These are phyloP conservation scores for Pocota personata DNA, from an alignment of 2,888 invertebrate species.

Conservation along the genomic window DNA sequence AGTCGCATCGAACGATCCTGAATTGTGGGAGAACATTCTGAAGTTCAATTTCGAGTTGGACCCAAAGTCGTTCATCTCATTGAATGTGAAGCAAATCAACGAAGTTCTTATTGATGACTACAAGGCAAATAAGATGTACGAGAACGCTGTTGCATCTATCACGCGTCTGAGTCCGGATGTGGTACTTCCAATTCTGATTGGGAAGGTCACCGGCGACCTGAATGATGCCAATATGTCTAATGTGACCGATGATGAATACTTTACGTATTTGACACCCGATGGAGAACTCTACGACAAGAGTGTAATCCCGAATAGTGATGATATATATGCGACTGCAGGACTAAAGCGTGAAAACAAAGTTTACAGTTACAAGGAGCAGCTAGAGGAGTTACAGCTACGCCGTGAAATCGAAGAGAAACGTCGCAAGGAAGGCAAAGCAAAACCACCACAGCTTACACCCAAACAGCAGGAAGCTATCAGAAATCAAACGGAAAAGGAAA, in stretches of 20 bases:
- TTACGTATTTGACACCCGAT: constrained; percentile 92
- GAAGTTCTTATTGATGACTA: constrained; percentile 86
- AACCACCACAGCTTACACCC: constrained; percentile 88
- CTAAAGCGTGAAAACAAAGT: constrained; percentile 97
- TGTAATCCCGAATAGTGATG: constrained; percentile 85
- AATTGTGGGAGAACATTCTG: constrained; percentile 89
- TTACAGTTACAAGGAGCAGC: constrained; percentile 98
- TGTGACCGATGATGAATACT: constrained; percentile 91
- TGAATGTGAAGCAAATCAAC: constrained; percentile 85
- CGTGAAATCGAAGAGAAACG: constrained; percentile 96
- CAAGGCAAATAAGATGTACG: constrained; percentile 84
- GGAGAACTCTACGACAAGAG: constrained; percentile 96
- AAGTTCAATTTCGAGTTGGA: constrained; percentile 80
- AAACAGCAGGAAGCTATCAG: constrained; percentile 97
- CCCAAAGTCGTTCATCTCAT: constrained; percentile 85
- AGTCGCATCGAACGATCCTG: constrained; percentile 84
- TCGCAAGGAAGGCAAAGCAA: constrained; percentile 90
- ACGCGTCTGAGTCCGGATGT: constrained; percentile 86
- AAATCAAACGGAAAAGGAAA: constrained; percentile 93
- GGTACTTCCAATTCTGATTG: constrained; percentile 87
- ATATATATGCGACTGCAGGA: constrained; percentile 83
- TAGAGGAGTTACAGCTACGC: constrained; percentile 96
- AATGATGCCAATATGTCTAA: constrained; percentile 87
- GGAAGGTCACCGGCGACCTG: constrained; percentile 85
- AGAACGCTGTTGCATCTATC: constrained; percentile 89